Base-by-base conservation (phyloP, 2,888 invertebrate species). In the Eumerus sabulonum region DNA sequence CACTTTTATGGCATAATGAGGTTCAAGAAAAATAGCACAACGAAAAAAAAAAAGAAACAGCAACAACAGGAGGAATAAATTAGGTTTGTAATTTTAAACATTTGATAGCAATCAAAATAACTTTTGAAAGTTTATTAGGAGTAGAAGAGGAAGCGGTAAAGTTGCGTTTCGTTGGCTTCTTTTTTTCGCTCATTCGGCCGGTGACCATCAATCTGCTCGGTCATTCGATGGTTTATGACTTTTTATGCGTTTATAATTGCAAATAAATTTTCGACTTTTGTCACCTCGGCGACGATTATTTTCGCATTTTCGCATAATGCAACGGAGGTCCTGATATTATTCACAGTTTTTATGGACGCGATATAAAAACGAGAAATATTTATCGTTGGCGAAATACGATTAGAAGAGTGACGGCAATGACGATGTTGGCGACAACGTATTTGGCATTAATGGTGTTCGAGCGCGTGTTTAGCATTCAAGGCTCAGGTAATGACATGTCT, bases 101-200 rank as follows among this genome's bases (percentile, higher is more conserved):
- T 77, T 77, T 68, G 77, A 68, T 73, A 63, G 77, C 73, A 77
- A 77, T 77, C 77, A 77, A 77, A n/a, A 77, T 77, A 67, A 68
- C 67, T 68, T 77, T 35, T 36, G 47, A 48, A 77, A 73, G 77
- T 77, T 77, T 68, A 68, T 54, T 73, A 73, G 48, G 62, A 42
- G n/a, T n/a, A 54, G 42, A 67, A 35, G 54, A 51, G 36, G 50
- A 51, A 57, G n/a, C 27, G 16, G 38, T 16, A 50, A 42, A n/a
- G n/a, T n/a, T n/a, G 42, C 57, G 63, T 59, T 71, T 66, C 19
- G 54, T n/a, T n/a, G n/a, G n/a, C n/a, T n/a, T n/a, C n/a, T n/a
- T n/a, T n/a, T n/a, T n/a, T n/a, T n/a, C n/a, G n/a, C n/a, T n/a
- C n/a, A n/a, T n/a, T n/a, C n/a, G n/a, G n/a, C n/a, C n/a, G n/a